Percentiles rank a stretch among this genome's conserved stretches.
phyloP scores from a whole-genome alignment of 2,797 vertebrate genomes.

The Danio albolineatus region DNA sequence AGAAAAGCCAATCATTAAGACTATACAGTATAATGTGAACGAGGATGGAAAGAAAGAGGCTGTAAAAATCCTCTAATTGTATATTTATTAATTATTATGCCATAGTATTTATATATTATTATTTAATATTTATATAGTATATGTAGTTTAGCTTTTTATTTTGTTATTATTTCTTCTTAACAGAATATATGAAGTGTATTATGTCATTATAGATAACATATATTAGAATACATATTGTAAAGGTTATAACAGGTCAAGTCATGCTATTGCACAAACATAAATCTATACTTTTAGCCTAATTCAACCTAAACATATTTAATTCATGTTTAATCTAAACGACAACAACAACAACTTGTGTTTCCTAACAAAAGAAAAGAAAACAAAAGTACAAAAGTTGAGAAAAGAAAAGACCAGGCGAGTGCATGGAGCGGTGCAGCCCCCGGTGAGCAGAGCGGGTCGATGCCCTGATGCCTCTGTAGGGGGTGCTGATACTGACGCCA shows the following conservation, averaged over 20 bases:
- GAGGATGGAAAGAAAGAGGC: background rate
- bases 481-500: constrained; percentile 74
- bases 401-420: constrained; percentile 21
- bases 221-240: too few species aligned
- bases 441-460: constrained; percentile 64
- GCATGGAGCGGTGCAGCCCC: constrained; percentile 54
- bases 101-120: too few species aligned
- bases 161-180: too few species aligned
- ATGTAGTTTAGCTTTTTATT: too few species aligned
- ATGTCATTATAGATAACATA: too few species aligned
- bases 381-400: background rate
- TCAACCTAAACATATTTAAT: background rate
- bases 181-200: too few species aligned
- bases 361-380: background rate
- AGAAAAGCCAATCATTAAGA: constrained; percentile 44
- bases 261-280: too few species aligned
- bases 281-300: background rate
- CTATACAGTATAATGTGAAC: background rate
- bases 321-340: background rate
- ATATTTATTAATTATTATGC: too few species aligned
- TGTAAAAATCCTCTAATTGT: too few species aligned
- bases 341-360: background rate
- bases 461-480: constrained; percentile 68
- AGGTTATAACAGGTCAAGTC: too few species aligned
- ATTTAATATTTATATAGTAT: too few species aligned